Conservation (phyloP, 2,797 vertebrate species). For the Phoeniculus purpureus region DNA sequence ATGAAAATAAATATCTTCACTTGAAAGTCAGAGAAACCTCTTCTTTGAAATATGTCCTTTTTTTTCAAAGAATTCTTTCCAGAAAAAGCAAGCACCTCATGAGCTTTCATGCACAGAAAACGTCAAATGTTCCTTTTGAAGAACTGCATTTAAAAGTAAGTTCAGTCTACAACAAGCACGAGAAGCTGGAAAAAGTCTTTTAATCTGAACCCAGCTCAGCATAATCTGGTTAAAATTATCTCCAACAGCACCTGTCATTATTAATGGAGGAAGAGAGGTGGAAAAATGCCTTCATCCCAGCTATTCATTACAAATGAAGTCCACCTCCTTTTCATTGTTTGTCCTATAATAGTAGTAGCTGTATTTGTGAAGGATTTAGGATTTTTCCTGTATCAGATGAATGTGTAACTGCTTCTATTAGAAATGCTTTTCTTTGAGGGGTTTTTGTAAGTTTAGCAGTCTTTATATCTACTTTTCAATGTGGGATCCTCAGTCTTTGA, state of each 20-base stretch:
- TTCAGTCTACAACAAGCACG: constrained; percentile 63
- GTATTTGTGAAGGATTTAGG: constrained; percentile 42
- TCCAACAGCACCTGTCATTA: constrained; percentile 74
- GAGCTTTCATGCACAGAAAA: constrained; percentile 50
- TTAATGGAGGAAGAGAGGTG: constrained; percentile 62
- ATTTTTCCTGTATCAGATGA: constrained; percentile 27
- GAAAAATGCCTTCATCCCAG: constrained; percentile 46
- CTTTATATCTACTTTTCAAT: constrained; percentile 4
- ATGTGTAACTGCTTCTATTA: constrained; percentile 43
- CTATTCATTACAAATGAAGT: constrained; percentile 9
- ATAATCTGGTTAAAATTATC: constrained; percentile 80
- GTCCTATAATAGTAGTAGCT: constrained; percentile 37
- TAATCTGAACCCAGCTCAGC: constrained; percentile 69
- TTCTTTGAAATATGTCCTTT: constrained; percentile 58
- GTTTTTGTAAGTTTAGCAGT: constrained; percentile 23
- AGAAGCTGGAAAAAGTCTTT: constrained; percentile 61
- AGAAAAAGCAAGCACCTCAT: constrained; percentile 71
- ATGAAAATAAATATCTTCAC: constrained; percentile 62
- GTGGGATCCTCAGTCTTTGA: constrained; percentile 40
- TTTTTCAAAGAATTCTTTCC: constrained; percentile 71
- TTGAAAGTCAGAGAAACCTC: constrained; percentile 41
- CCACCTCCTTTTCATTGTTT: constrained; percentile 23
- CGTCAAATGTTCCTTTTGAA: constrained; percentile 70
- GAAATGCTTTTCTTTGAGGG: constrained; percentile 48
- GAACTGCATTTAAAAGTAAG: constrained; percentile 73